These are phyloP conservation scores for Dermatemys mawii DNA, from an alignment of 2,113 vertebrate species.

Conservation along the genomic window DNA sequence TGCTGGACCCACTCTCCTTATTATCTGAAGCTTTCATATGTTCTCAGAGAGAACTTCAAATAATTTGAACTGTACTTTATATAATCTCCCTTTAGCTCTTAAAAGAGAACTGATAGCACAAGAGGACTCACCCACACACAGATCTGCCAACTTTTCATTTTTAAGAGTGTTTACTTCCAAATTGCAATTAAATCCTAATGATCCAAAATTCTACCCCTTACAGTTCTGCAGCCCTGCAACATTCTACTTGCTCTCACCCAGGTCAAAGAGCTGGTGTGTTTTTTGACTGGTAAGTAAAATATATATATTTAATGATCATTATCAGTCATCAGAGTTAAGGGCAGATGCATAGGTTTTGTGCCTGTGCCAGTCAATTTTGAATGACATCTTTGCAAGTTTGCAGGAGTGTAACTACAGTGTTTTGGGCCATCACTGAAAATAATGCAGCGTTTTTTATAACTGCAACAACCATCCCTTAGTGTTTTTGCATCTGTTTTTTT, in stretches of 20 bases:
- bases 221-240: not conserved
- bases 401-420: not conserved
- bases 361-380: not conserved
- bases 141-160: not conserved
- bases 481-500: constrained; percentile 10
- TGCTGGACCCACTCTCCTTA: not conserved
- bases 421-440: fast-evolving
- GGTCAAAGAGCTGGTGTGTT: not conserved
- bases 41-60: not conserved
- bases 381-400: not conserved
- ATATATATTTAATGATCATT: not conserved
- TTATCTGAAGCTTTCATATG: fast-evolving
- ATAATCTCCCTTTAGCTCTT: not conserved
- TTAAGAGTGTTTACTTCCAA: not conserved
- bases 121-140: not conserved
- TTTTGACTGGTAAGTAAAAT: not conserved
- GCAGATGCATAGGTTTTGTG: not conserved
- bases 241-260: not conserved
- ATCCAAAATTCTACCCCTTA: not conserved
- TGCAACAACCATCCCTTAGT: not conserved
- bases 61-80: not conserved
- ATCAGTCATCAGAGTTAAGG: not conserved
- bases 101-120: not conserved
- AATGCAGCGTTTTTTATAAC: not conserved
- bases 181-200: not conserved